phyloP scores from a whole-genome alignment of 2,797 vertebrate genomes.

The Salarias fasciatus region DNA sequence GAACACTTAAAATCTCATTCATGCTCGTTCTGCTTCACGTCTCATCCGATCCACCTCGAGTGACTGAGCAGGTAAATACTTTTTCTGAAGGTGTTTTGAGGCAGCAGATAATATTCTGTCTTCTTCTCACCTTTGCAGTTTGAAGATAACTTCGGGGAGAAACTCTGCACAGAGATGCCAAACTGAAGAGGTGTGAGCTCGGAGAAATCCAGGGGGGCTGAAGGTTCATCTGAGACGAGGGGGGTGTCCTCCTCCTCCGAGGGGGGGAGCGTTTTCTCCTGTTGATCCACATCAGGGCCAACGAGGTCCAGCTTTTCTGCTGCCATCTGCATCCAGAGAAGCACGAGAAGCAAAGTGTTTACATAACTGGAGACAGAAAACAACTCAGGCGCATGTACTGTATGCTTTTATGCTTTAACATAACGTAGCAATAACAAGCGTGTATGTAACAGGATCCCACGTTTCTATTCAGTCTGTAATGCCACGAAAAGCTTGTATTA shows the following conservation, averaged over 20 bases:
- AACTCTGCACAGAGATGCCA: constrained; percentile 80
- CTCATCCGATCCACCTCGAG: not conserved
- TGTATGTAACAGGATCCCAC: too few species aligned
- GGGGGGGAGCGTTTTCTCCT: constrained; percentile 14
- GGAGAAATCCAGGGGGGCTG: constrained; percentile 63
- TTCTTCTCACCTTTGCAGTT: constrained; percentile 71
- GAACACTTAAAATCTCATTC: too few species aligned
- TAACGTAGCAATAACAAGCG: too few species aligned
- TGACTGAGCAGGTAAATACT: not conserved
- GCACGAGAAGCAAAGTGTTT: too few species aligned
- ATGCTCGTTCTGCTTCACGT: too few species aligned
- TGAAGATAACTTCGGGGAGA: constrained; percentile 53
- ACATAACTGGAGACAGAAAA: not conserved
- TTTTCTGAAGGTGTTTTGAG: not conserved
- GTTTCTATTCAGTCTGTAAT: too few species aligned
- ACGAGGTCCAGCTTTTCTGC: constrained; percentile 18
- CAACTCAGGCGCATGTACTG: too few species aligned
- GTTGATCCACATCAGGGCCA: constrained; percentile 21
- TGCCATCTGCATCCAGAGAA: constrained; percentile 61
- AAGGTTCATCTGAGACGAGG: constrained; percentile 13
- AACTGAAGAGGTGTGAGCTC: constrained; percentile 72
- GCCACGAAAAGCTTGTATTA: too few species aligned
- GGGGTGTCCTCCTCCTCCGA: constrained; percentile 18
- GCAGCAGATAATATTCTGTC: not conserved
- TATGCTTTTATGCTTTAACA: too few species aligned